Evolutionary conservation across 1,140 invertebrate genomes (phyloP).

Genomic region (Brachionus koreanus): DNA sequence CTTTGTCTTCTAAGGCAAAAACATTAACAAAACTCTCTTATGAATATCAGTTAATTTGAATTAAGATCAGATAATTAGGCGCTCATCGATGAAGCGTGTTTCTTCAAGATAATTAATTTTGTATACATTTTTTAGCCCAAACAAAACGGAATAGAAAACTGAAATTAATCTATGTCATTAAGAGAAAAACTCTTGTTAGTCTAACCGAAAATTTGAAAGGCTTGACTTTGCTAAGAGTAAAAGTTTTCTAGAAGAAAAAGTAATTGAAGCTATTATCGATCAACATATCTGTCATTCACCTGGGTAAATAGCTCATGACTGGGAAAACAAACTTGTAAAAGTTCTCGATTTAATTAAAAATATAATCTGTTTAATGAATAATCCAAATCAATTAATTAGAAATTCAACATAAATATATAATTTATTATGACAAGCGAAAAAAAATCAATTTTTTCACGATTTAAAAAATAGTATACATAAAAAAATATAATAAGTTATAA

Average conservation of each 20-base stretch:
- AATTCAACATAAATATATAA: not conserved
- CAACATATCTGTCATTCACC: not conserved
- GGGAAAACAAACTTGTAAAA: not conserved
- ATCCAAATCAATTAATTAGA: not conserved
- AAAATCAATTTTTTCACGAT: not conserved
- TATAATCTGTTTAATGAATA: constrained; percentile 4
- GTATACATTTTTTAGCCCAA: not conserved
- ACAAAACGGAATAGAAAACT: not conserved
- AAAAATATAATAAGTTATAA: not conserved
- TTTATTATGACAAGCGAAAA: not conserved
- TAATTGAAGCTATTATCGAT: not conserved
- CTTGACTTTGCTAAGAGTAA: not conserved
- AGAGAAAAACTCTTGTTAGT: not conserved
- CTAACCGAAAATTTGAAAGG: not conserved
- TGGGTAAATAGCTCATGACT: not conserved
- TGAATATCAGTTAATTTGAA: not conserved
- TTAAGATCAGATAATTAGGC: not conserved
- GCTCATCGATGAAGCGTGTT: not conserved
- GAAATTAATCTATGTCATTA: not conserved
- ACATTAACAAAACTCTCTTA: not conserved
- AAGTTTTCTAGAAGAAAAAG: not conserved
- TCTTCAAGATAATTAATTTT: not conserved
- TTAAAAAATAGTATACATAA: not conserved
- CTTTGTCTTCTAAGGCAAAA: not conserved
- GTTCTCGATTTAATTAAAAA: constrained; percentile 10